Conservation (phyloP, 2,113 vertebrate genomes). For the Azemiops feae region DNA sequence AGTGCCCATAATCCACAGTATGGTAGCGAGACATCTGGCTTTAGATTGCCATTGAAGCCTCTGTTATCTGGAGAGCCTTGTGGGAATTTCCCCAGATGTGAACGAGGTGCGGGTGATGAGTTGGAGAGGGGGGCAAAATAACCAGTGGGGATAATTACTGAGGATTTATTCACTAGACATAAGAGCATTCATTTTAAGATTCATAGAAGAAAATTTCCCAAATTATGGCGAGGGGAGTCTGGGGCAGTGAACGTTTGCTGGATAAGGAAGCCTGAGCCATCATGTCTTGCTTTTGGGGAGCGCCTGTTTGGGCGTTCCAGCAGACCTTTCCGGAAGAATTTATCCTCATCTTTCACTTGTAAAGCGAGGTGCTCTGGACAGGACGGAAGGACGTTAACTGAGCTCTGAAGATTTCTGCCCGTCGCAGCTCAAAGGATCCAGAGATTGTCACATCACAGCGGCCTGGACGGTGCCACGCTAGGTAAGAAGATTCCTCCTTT, state of each 20-base stretch:
- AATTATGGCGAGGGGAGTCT: neutral
- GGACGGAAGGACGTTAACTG: neutral
- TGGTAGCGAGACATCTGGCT: neutral
- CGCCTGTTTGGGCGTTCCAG: neutral
- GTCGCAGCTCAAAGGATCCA: neutral
- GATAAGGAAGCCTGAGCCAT: neutral
- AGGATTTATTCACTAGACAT: neutral
- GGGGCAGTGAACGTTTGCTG: neutral
- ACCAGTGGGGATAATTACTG: neutral
- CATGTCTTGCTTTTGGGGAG: neutral
- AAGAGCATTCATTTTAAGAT: neutral
- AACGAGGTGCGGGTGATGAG: neutral
- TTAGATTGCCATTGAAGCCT: neutral
- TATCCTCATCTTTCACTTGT: neutral
- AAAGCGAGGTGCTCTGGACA: neutral
- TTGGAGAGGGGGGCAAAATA: neutral
- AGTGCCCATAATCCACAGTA: neutral
- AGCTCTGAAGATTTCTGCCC: neutral
- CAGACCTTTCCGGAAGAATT: neutral
- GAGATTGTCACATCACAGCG: neutral
- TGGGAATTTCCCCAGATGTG: neutral
- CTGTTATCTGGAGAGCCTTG: neutral
- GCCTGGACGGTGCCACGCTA: neutral
- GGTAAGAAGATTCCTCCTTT: neutral
- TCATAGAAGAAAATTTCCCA: neutral